Evolutionary conservation across 92 coral and sea anemone species (phyloP).

Genomic region (Epizoanthus rinbou): DNA sequence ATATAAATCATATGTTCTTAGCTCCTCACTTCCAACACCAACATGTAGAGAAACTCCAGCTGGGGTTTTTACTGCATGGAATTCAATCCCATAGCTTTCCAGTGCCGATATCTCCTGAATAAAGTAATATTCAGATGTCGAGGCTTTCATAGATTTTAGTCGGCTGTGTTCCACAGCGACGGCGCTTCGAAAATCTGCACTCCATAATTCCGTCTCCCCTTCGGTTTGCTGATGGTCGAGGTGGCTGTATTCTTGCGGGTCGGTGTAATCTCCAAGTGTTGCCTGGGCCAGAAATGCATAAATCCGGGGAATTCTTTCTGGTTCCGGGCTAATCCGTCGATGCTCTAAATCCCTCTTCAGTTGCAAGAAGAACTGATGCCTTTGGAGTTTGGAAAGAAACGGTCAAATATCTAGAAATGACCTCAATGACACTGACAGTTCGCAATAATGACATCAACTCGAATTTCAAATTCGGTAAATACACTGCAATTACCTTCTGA

Average conservation of each 20-base stretch:
- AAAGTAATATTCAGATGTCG: slow-evolving; percentile 85
- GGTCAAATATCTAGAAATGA: background rate
- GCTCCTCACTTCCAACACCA: slow-evolving; percentile 94
- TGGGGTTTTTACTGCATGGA: slow-evolving; percentile 78
- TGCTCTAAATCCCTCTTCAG: slow-evolving; percentile 81
- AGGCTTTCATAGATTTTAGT: slow-evolving; percentile 74
- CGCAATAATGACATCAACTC: slow-evolving; percentile 38
- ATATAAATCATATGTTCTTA: slow-evolving; percentile 77
- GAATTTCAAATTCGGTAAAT: background rate
- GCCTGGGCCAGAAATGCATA: slow-evolving; percentile 92
- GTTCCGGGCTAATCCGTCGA: slow-evolving; percentile 63
- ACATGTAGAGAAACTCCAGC: slow-evolving; percentile 68
- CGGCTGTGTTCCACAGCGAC: slow-evolving; percentile 79
- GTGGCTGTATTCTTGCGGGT: slow-evolving; percentile 58
- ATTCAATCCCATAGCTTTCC: slow-evolving; percentile 92
- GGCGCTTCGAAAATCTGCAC: slow-evolving; percentile 69
- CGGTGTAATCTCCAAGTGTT: slow-evolving; percentile 83
- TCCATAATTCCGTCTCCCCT: slow-evolving; percentile 66
- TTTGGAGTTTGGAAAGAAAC: slow-evolving; percentile 18
- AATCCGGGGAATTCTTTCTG: slow-evolving; percentile 65
- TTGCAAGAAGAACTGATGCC: slow-evolving; percentile 90
- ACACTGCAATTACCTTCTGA: background rate
- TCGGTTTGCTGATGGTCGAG: slow-evolving; percentile 59
- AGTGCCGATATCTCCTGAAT: slow-evolving; percentile 82
- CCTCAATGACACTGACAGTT: background rate